Base-by-base conservation (phyloP, 2,888 invertebrate species). In the Lydus trimaculatus region DNA sequence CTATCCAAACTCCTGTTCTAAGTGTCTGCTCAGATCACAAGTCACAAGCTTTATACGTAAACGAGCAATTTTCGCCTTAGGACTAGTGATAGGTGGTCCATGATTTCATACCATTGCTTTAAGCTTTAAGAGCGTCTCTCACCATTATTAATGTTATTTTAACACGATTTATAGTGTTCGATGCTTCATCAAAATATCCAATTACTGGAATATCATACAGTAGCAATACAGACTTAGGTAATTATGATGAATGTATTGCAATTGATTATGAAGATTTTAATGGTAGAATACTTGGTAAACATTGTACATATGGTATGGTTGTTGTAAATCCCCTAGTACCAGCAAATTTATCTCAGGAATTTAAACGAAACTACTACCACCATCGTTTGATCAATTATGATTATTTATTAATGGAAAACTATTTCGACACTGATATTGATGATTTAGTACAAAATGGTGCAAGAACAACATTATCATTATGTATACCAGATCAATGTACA, bases 401-500 rank as follows among this genome's bases (percentile, higher is more conserved):
- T 56, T 0, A n/a, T 56, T 6, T 15, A 56, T 28, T n/a, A 8
- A 28, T 56, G 6, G 7, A 56, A 13, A 15, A 56, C 1, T 28
- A 56, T 15, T 7, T 28, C 7, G 28, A 15, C 0, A 23, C 11
- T 15, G 15, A 28, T 28, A 7, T 56, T 25, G 15, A 6, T n/a
- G 28, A 20, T 20, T 3, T 23, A 2, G 11, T 28, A 56, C 1
- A 48, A 20, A 28, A 56, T 28, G 25, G 25, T 39, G 17, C 65
- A 39, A 59, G 28, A 8, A 25, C 64, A 8, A 33, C 13, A 17
- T 48, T 58, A 28, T 33, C 58, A 31, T 13, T 61, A 5, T 70
- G 70, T 25, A 56, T 70, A 39, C 71, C 71, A 5, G 67, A 71
- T 65, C 31, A 62, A 33, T 71, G 71, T 52, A 71, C 67, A 2